Conservation (phyloP, 2,888 invertebrate species). For the Nomada hirtipes region DNA sequence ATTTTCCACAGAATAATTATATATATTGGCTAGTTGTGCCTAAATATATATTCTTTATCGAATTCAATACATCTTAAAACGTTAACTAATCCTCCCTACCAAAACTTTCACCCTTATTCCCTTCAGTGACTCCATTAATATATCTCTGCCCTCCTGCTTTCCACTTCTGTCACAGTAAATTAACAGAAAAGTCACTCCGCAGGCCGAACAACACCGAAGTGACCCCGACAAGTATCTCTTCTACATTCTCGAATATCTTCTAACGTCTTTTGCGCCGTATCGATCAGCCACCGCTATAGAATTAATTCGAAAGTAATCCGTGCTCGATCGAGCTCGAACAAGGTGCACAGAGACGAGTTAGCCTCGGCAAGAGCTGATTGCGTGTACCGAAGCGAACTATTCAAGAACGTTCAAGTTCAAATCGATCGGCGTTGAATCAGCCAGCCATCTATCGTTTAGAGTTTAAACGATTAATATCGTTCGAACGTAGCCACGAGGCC, state of each 20-base stretch:
- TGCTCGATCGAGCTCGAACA: conserved; percentile 25
- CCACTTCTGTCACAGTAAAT: neutral
- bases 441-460: neutral
- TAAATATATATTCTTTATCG: too few species aligned
- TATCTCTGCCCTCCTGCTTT: too few species aligned
- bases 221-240: neutral
- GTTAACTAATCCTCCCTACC: too few species aligned
- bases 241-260: too few species aligned
- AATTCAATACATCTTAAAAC: too few species aligned
- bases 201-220: neutral
- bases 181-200: neutral
- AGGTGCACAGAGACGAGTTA: conserved; percentile 27
- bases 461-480: conserved; percentile 20
- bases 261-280: neutral
- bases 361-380: conserved; percentile 14
- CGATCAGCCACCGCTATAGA: neutral
- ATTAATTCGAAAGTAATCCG: conserved; percentile 34
- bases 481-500: neutral
- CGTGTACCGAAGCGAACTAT: conserved; percentile 27
- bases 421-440: conserved; percentile 21
- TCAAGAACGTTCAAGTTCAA: conserved; percentile 25
- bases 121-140: too few species aligned
- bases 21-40: too few species aligned
- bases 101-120: too few species aligned
- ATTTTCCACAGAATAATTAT: too few species aligned